Percentiles rank a stretch among this genome's conserved stretches.
These are phyloP conservation scores for Drosophila cracens DNA, from an alignment of 2,888 invertebrate genomes.

Conservation along the genomic window DNA sequence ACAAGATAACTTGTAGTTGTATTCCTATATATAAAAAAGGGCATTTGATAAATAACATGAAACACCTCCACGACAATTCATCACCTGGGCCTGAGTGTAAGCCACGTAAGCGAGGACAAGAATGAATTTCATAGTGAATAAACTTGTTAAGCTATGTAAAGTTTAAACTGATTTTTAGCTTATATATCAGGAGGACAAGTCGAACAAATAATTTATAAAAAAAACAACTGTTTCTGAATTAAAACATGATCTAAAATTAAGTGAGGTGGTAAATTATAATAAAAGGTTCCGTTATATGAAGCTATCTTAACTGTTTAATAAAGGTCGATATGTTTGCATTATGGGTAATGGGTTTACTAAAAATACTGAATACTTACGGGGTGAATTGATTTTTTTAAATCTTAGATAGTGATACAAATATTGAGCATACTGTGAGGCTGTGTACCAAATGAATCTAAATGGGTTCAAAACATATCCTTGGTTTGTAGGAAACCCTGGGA, in stretches of 20 bases:
- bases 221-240: neutral
- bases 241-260: neutral
- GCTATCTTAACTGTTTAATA: neutral
- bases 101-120: neutral
- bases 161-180: conserved; percentile 24
- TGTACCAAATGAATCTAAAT: too few relatives aligned
- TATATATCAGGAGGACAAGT: conserved; percentile 9
- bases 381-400: too few relatives aligned
- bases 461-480: too few relatives aligned
- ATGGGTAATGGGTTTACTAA: neutral
- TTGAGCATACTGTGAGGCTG: too few relatives aligned
- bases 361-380: too few relatives aligned
- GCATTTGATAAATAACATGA: too few relatives aligned
- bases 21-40: too few relatives aligned
- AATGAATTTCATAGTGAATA: conserved; percentile 36
- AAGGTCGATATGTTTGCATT: neutral
- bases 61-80: too few relatives aligned
- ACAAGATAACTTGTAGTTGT: too few relatives aligned
- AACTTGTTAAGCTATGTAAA: neutral
- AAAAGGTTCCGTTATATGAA: neutral
- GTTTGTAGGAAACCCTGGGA: too few relatives aligned
- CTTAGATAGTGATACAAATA: too few relatives aligned
- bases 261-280: neutral
- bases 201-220: neutral
- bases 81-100: conserved; percentile 15